These are phyloP conservation scores for Periphyllus acericola DNA, from an alignment of 2,888 invertebrate genomes.

Conservation along the genomic window DNA sequence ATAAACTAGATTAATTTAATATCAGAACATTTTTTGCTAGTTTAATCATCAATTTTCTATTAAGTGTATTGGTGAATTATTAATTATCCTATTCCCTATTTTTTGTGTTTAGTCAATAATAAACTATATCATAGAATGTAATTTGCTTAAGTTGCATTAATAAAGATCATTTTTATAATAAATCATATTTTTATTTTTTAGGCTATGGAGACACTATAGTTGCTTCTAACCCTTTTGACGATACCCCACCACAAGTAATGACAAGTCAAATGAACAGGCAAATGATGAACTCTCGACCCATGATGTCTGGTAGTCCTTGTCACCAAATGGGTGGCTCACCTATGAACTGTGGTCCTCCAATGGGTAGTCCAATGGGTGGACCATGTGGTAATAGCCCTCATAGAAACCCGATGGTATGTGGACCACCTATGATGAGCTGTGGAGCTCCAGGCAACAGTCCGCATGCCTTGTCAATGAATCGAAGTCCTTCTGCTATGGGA, in stretches of 20 bases:
- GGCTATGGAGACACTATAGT: slow-evolving; percentile 92
- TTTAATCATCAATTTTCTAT: background rate
- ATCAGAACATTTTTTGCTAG: background rate
- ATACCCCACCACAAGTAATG: slow-evolving; percentile 72
- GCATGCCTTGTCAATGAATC: slow-evolving; percentile 63
- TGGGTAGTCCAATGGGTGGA: slow-evolving; percentile 71
- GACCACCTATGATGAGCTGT: slow-evolving; percentile 76
- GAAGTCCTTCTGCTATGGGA: slow-evolving; percentile 65
- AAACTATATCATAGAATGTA: background rate
- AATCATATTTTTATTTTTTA: slow-evolving; percentile 60
- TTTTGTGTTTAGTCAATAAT: background rate
- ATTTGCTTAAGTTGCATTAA: background rate
- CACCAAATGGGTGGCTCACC: slow-evolving; percentile 71
- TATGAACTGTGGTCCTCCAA: slow-evolving; percentile 73
- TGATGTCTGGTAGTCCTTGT: slow-evolving; percentile 69
- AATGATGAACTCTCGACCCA: slow-evolving; percentile 64
- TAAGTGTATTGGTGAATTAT: background rate
- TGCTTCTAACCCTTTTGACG: slow-evolving; percentile 95
- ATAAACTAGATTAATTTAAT: no score
- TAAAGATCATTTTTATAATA: background rate
- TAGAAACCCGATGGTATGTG: slow-evolving; percentile 65
- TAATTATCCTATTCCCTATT: background rate
- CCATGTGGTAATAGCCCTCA: slow-evolving; percentile 64
- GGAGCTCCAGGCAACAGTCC: slow-evolving; percentile 71
- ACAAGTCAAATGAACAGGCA: slow-evolving; percentile 68